Evolutionary conservation across 2,113 vertebrate species (phyloP).

Genomic region (Cervus canadensis): DNA sequence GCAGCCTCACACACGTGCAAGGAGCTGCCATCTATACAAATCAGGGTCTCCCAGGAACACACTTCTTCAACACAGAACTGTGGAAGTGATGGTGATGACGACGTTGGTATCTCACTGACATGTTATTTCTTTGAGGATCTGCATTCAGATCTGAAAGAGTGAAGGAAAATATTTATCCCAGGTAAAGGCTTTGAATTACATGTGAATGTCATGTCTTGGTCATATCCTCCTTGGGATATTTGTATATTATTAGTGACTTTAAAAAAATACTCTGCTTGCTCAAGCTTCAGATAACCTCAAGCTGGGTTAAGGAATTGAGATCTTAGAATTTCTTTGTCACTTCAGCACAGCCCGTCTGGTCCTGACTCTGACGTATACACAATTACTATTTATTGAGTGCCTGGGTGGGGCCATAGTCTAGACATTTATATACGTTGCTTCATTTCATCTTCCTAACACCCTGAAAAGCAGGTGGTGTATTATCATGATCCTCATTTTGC

Average conservation of each 20-base stretch:
- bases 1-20: accelerated
- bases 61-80: accelerated
- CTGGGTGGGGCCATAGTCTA: not conserved
- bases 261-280: not conserved
- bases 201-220: not conserved
- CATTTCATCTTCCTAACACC: not conserved
- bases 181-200: not conserved
- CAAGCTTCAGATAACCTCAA: not conserved
- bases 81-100: accelerated
- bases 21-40: not conserved
- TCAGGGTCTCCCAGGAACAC: not conserved
- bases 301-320: not conserved
- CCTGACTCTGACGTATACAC: not conserved
- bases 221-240: not conserved
- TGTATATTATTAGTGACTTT: not conserved
- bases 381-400: not conserved
- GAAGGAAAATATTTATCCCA: not conserved
- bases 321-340: not conserved
- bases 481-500: not conserved
- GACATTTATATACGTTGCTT: accelerated
- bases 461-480: not conserved
- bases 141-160: constrained; percentile 35
- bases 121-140: accelerated
- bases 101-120: not conserved
- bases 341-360: not conserved